phyloP scores from a whole-genome alignment of 2,113 vertebrate genomes.

The Danio rerio region DNA sequence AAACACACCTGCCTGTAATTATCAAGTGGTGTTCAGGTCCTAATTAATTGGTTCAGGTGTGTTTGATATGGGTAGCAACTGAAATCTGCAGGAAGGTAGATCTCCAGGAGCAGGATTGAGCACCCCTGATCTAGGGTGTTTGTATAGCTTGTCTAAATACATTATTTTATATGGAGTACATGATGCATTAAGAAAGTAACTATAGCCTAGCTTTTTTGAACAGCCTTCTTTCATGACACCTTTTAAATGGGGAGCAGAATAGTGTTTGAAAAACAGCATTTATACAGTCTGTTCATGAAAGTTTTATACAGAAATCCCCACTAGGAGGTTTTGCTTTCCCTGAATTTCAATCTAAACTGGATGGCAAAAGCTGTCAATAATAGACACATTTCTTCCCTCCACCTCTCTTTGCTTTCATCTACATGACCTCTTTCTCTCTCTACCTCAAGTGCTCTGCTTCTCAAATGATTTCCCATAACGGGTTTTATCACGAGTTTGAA shows the following conservation, averaged over 20 bases:
- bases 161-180: background rate
- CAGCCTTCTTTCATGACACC: background rate
- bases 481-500: conserved; percentile 24
- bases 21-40: too few species aligned
- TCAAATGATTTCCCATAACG: conserved; percentile 9
- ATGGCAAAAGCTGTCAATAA: background rate
- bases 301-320: background rate
- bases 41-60: too few species aligned
- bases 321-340: background rate
- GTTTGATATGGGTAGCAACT: too few species aligned
- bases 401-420: conserved; percentile 12
- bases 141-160: background rate
- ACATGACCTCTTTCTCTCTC: conserved; percentile 45
- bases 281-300: background rate
- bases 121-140: too few species aligned
- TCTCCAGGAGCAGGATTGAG: too few species aligned
- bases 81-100: too few species aligned
- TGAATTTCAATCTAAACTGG: conserved; percentile 9
- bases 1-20: too few species aligned
- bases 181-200: background rate
- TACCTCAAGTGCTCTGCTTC: background rate
- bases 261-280: background rate
- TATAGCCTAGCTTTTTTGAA: background rate
- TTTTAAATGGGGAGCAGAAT: background rate
- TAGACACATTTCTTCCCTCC: background rate